phyloP scores from a whole-genome alignment of 2,113 vertebrate genomes.

The Lutjanus erythropterus region DNA sequence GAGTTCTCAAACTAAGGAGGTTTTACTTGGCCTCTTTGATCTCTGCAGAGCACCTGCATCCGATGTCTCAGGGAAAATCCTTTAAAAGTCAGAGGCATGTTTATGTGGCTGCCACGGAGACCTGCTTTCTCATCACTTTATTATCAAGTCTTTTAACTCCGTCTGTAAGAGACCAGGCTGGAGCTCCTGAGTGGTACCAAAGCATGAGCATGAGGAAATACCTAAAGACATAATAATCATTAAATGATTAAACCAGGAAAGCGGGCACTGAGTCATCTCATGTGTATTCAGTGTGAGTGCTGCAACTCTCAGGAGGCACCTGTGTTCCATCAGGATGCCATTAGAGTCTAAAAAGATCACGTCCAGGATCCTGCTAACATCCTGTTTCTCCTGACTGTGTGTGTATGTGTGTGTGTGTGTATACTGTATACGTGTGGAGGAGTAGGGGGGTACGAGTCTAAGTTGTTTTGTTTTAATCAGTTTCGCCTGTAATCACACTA shows the following conservation, averaged over 20 bases:
- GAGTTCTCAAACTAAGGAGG: conserved; percentile 67
- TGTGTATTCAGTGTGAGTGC: conserved; percentile 62
- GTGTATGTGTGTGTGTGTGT: conserved; percentile 48
- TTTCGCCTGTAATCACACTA: conserved; percentile 80
- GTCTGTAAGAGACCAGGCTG: conserved; percentile 46
- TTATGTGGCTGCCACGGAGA: conserved; percentile 76
- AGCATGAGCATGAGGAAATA: conserved; percentile 70
- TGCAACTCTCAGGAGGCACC: conserved; percentile 76
- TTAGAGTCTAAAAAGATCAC: conserved; percentile 76
- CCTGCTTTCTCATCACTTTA: conserved; percentile 76
- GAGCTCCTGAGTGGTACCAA: conserved; percentile 48
- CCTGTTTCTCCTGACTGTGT: conserved; percentile 68
- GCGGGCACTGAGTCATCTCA: conserved; percentile 73
- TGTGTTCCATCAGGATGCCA: conserved; percentile 79
- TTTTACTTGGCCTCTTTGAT: conserved; percentile 80
- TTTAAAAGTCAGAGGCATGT: conserved; percentile 79
- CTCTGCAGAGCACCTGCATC: conserved; percentile 81
- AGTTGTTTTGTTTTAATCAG: conserved; percentile 83
- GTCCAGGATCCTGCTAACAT: conserved; percentile 70
- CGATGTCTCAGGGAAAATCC: conserved; percentile 80
- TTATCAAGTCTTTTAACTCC: conserved; percentile 74
- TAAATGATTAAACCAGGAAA: conserved; percentile 76
- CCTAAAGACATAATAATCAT: conserved; percentile 80
- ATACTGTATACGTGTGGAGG: conserved; percentile 52
- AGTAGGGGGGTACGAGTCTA: conserved; percentile 27